Evolutionary conservation across 2,113 vertebrate genomes (phyloP), one percentile per base, ranked within the genome.

Genomic region (Oreochromis spilurus): DNA sequence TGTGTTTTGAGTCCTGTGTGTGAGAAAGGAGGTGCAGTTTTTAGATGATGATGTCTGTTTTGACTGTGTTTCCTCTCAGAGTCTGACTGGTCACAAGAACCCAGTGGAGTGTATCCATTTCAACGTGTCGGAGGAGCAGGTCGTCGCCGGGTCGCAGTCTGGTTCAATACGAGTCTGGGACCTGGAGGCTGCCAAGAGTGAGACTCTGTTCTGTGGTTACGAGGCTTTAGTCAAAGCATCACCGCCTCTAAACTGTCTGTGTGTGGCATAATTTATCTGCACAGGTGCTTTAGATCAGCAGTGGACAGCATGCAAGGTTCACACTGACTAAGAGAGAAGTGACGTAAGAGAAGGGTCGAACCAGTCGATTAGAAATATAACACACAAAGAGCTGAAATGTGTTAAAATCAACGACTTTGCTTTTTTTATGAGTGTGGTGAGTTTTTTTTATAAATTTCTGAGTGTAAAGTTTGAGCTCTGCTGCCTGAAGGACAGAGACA

Each of bases 101-200:
- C 97, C 98, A 0, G 97, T 99, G 7, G 98, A 98, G 94, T 98
- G 98, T 6, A 97, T 99, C 8, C 97, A 97, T 87, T 97, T 99
- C 93, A 99, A 97, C 83, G 89, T 84, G 0, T 97, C 97, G 0
- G 99, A 99, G 94, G 97, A 99, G 81, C 97, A 99, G 88, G 97
- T 99, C 4, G 97, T 97, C 19, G 97, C 98, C 1, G 99, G 99
- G 12, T 99, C 98, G 5, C 97, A 97, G 90, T 99, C 98, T 0
- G 99, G 99, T 34, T 99, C 98, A 40, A 97, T 99, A 88, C 96
- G 97, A 3, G 95, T 99, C 70, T 99, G 99, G 99, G 98, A 99
- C 92, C 95, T 99, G 95, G 98, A 99, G 96, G 98, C 98, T 88
- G 98, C 98, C 70, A 99, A 98, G 96, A 98, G 98, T 99, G 96